These are phyloP conservation scores for Deroplatys truncata DNA, from an alignment of 2,888 invertebrate genomes.

Conservation along the genomic window DNA sequence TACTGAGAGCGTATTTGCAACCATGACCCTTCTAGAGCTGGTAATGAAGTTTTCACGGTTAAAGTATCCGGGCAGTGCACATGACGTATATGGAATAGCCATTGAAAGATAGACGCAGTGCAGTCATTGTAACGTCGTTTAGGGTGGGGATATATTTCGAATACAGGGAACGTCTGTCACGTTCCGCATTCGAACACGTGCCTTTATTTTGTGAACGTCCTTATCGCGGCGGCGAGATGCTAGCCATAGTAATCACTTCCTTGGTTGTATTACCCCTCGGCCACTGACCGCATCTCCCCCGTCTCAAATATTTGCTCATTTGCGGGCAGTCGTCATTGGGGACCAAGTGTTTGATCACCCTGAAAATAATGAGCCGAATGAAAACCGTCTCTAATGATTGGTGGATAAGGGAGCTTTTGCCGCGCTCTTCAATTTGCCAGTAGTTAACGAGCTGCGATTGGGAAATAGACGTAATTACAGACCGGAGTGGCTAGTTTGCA, in stretches of 20 bases:
- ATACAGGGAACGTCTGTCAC: neutral
- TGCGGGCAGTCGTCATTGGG: neutral
- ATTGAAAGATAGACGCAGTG: too few relatives aligned
- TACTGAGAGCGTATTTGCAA: too few relatives aligned
- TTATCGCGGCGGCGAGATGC: neutral
- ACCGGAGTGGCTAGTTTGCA: neutral
- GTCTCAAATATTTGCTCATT: neutral
- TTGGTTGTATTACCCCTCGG: neutral
- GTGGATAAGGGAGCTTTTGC: neutral
- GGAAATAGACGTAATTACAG: neutral
- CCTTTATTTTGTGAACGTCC: neutral
- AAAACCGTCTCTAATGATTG: neutral
- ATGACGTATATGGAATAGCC: too few relatives aligned
- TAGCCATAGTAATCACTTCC: neutral
- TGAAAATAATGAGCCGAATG: neutral
- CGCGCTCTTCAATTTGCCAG: neutral
- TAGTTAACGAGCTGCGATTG: neutral
- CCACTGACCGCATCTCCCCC: neutral
- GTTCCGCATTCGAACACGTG: neutral
- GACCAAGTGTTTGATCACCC: neutral
- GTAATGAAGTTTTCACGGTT: too few relatives aligned
- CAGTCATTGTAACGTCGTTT: too few relatives aligned
- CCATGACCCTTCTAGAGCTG: too few relatives aligned
- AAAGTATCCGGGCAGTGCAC: too few relatives aligned
- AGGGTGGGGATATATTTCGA: neutral